A percentile compares a stretch with the other conserved stretches of the same genome.
These are phyloP conservation scores for Torymus auratus DNA, from an alignment of 2,888 invertebrate genomes.

Conservation along the genomic window DNA sequence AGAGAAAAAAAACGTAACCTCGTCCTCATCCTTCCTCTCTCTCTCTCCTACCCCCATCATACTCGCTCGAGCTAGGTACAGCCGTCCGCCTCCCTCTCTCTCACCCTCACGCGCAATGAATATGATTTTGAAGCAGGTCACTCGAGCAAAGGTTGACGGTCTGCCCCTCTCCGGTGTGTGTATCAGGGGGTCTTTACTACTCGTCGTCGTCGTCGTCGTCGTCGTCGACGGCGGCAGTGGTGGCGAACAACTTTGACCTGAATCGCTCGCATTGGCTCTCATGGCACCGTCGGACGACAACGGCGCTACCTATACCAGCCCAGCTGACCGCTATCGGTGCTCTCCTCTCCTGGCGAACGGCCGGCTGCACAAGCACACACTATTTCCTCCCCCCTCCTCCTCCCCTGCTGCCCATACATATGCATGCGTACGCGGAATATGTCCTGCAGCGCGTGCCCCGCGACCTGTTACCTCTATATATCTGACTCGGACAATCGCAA, in stretches of 20 bases:
- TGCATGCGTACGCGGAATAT: too few relatives aligned
- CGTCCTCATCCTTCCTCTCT: too few relatives aligned
- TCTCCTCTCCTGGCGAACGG: conserved; percentile 59
- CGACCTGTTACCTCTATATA: too few relatives aligned
- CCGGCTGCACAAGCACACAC: too few relatives aligned
- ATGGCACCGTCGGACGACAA: conserved; percentile 29
- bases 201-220: conserved; percentile 38
- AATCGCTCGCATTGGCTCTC: conserved; percentile 67
- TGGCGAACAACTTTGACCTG: conserved; percentile 72
- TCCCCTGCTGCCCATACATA: too few relatives aligned
- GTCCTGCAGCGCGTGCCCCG: too few relatives aligned
- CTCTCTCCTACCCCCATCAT: too few relatives aligned
- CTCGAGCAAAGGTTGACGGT: conserved; percentile 66
- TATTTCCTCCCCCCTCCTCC: conserved; percentile 14
- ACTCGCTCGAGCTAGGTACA: too few relatives aligned
- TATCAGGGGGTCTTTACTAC: conserved; percentile 61
- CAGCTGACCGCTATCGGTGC: conserved; percentile 64
- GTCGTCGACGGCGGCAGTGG: too few relatives aligned
- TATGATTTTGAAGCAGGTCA: conserved; percentile 66
- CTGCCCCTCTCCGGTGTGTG: conserved; percentile 38
- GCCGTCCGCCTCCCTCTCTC: too few relatives aligned
- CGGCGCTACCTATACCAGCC: neutral
- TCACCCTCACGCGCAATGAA: conserved; percentile 55
- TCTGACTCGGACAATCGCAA: too few relatives aligned
- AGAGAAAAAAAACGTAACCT: too few relatives aligned